phyloP scores from a whole-genome alignment of 2,888 invertebrate genomes.

The Lasioglossum marginatum region DNA sequence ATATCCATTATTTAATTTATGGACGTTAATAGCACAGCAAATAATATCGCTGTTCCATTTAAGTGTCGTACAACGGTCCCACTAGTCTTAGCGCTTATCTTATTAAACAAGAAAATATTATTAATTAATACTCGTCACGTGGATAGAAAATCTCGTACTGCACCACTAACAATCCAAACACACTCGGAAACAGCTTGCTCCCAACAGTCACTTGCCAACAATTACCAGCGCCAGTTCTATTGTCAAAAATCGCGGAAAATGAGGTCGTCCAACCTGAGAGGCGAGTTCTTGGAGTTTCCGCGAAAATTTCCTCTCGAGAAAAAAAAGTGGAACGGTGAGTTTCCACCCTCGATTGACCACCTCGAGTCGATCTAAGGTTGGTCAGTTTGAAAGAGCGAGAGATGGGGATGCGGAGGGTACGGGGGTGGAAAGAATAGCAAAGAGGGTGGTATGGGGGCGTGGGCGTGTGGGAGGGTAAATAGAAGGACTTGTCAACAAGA shows the following conservation, averaged over 20 bases:
- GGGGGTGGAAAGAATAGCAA: neutral
- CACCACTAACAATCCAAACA: no score
- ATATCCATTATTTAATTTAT: neutral
- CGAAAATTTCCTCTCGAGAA: neutral
- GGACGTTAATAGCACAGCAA: neutral
- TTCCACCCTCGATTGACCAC: neutral
- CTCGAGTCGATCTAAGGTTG: neutral
- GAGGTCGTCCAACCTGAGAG: neutral
- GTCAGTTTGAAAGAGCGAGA: neutral
- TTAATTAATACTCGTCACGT: no score
- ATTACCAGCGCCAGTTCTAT: neutral
- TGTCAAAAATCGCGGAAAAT: neutral
- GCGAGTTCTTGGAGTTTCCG: neutral
- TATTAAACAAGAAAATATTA: no score
- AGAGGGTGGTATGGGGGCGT: neutral
- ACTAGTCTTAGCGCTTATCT: no score
- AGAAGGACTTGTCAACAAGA: constrained; percentile 61
- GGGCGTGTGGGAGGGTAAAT: constrained; percentile 46
- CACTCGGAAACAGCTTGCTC: no score
- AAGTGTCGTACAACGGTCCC: no score
- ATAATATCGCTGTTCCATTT: no score
- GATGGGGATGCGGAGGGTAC: neutral
- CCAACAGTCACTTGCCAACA: no score
- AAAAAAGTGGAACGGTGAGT: neutral
- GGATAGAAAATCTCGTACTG: no score